Evolutionary conservation across 2,113 vertebrate genomes (phyloP).

Genomic region (Telmatochromis brichardi): DNA sequence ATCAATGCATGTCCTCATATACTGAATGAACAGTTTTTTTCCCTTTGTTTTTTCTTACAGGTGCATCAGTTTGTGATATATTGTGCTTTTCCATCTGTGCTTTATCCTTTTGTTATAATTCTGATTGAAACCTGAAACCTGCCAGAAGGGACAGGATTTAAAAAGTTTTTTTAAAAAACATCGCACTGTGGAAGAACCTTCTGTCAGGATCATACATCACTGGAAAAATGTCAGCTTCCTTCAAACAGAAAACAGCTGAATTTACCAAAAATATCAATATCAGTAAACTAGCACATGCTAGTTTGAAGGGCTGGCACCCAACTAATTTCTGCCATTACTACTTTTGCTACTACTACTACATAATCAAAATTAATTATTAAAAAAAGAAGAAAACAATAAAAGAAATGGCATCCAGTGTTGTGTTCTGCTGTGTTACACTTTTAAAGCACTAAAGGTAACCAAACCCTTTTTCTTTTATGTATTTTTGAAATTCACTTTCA

Average conservation of each 20-base stretch:
- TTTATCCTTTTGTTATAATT: fast-evolving
- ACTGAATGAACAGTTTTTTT: neutral
- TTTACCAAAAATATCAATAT: neutral
- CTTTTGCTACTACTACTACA: neutral
- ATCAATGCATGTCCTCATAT: neutral
- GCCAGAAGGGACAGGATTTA: fast-evolving
- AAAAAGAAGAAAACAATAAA: neutral
- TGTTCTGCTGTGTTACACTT: fast-evolving
- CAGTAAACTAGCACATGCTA: neutral
- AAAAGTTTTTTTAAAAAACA: too few relatives aligned
- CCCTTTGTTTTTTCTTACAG: neutral
- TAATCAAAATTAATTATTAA: neutral
- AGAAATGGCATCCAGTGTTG: fast-evolving
- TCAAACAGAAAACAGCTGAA: neutral
- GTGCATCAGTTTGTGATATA: neutral
- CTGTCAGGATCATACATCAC: neutral
- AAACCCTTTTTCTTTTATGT: neutral
- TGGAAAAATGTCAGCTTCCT: neutral
- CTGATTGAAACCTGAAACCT: neutral
- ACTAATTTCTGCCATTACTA: neutral
- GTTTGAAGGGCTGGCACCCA: neutral
- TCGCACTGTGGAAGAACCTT: neutral
- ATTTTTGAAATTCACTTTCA: neutral
- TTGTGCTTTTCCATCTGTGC: neutral
- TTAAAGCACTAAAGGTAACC: neutral